phyloP scores from a whole-genome alignment of 2,888 invertebrate species.

The Aporophyla lueneburgensis region DNA sequence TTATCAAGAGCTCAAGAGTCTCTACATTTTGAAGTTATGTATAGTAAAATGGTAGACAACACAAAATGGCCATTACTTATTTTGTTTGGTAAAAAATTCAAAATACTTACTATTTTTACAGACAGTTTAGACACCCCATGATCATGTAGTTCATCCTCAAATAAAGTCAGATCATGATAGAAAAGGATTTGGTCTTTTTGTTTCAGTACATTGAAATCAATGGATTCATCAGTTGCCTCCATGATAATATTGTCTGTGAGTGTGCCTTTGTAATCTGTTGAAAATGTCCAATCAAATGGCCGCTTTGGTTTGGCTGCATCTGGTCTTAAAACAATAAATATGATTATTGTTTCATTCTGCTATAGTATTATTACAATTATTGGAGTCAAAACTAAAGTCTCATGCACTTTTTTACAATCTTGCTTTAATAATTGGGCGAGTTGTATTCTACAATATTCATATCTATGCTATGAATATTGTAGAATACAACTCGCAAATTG shows the following conservation, averaged over 20 bases:
- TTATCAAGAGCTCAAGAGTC: neutral
- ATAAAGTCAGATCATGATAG: conserved; percentile 97
- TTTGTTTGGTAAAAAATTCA: neutral
- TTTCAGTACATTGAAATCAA: conserved; percentile 97
- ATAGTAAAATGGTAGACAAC: neutral
- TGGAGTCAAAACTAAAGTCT: neutral
- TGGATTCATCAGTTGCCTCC: conserved; percentile 93
- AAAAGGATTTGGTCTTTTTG: conserved; percentile 97
- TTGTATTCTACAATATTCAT: neutral
- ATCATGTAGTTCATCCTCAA: conserved; percentile 99
- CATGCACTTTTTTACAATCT: neutral
- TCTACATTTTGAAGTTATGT: neutral
- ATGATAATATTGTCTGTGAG: conserved; percentile 91
- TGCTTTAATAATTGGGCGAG: neutral
- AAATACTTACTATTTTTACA: conserved; percentile 96
- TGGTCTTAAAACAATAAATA: conserved; percentile 89
- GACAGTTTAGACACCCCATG: conserved; percentile 97
- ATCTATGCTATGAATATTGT: no score
- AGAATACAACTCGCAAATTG: no score
- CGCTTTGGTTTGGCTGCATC: conserved; percentile 95
- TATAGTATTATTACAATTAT: conserved; percentile 1
- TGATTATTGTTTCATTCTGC: neutral
- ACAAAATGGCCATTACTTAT: no score
- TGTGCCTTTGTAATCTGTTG: conserved; percentile 97
- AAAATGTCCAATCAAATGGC: conserved; percentile 99